Conservation (phyloP, 2,797 vertebrate genomes). For the Ptychadena robeensis region DNA sequence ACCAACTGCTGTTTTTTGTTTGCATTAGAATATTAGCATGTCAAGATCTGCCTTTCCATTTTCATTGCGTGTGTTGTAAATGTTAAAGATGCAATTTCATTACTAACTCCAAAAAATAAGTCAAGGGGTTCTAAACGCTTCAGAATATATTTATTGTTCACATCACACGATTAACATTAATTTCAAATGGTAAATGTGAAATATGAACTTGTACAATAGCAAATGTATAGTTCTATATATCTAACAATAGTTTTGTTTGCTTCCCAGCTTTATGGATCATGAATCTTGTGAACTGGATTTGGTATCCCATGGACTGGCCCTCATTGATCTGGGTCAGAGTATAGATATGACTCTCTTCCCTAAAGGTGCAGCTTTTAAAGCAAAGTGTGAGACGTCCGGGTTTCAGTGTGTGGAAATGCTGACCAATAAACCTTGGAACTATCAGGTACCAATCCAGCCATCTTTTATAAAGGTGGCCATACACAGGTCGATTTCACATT, state of each 20-base stretch:
- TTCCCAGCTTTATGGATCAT: constrained; percentile 85
- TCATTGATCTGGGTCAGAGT: constrained; percentile 93
- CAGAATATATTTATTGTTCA: too few species aligned
- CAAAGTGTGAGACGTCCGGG: constrained; percentile 86
- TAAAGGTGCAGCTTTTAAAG: constrained; percentile 83
- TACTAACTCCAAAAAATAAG: too few species aligned
- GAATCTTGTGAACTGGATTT: constrained; percentile 74
- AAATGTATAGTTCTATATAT: not conserved
- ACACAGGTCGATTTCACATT: too few species aligned
- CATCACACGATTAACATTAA: too few species aligned
- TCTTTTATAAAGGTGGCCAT: not conserved
- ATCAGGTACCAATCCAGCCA: constrained; percentile 80
- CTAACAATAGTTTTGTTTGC: not conserved
- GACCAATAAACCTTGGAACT: constrained; percentile 87
- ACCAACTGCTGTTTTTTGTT: too few species aligned
- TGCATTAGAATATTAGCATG: too few species aligned
- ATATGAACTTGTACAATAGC: not conserved
- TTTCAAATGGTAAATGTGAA: not conserved
- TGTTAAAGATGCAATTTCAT: too few species aligned
- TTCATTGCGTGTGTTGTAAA: too few species aligned
- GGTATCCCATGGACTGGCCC: constrained; percentile 82
- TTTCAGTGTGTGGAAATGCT: constrained; percentile 96
- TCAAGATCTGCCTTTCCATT: too few species aligned
- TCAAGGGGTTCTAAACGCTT: too few species aligned
- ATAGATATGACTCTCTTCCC: constrained; percentile 92